Conservation (phyloP, 2,888 invertebrate genomes). For the Phyto melanocephala region DNA sequence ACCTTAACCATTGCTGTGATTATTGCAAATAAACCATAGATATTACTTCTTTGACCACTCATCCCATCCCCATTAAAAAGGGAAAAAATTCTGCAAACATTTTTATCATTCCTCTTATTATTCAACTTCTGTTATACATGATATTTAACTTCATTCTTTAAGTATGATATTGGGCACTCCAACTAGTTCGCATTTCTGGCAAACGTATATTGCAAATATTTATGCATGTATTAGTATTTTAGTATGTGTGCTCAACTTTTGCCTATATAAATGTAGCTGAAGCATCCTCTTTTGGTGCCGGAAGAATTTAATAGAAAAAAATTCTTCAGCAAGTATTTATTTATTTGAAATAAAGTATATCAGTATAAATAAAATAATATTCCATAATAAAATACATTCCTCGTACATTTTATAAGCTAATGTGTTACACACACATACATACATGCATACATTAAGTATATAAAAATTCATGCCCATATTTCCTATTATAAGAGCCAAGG, state of each 20-base stretch:
- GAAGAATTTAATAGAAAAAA: not conserved
- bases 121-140: too few species aligned
- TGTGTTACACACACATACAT: not conserved
- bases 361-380: too few species aligned
- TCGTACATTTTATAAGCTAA: not conserved
- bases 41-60: not conserved
- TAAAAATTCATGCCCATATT: too few species aligned
- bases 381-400: not conserved
- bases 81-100: too few species aligned
- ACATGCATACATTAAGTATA: not conserved
- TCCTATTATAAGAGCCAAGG: too few species aligned
- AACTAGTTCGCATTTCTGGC: conserved; percentile 10
- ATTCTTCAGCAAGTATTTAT: not conserved
- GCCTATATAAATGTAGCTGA: not conserved
- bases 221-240: too few species aligned
- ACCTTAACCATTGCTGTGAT: too few species aligned
- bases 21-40: too few species aligned
- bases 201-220: not conserved
- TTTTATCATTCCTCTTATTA: too few species aligned
- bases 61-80: not conserved
- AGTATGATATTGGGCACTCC: not conserved
- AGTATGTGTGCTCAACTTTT: not conserved
- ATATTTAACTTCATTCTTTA: not conserved
- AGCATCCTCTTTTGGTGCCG: not conserved
- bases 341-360: not conserved